A percentile compares a stretch with the other conserved stretches of the same genome.
These are phyloP conservation scores for Amblyopsis hoosieri DNA, from an alignment of 2,797 vertebrate species.

Conservation along the genomic window DNA sequence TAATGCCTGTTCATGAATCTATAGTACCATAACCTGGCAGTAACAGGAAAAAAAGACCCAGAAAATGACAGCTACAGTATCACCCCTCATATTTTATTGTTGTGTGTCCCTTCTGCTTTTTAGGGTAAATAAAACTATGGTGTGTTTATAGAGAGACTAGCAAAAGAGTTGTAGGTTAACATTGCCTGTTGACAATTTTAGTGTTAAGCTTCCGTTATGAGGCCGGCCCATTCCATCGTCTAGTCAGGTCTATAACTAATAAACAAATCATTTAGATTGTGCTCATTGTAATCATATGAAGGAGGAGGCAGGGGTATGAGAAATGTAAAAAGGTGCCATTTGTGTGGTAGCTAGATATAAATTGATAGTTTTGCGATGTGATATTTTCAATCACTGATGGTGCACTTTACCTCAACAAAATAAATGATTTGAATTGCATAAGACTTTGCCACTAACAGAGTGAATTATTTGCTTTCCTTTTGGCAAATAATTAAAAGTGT, in stretches of 20 bases:
- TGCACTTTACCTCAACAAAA: constrained; percentile 62
- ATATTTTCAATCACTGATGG: constrained; percentile 47
- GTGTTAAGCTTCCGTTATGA: constrained; percentile 30
- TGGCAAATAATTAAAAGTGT: constrained; percentile 67
- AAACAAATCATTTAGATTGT: constrained; percentile 41
- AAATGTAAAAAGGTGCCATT: constrained; percentile 45
- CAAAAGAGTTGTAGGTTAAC: constrained; percentile 27
- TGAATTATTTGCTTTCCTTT: constrained; percentile 63
- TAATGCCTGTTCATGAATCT: background rate
- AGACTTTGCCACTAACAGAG: constrained; percentile 60
- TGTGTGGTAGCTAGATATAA: constrained; percentile 23
- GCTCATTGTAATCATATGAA: constrained; percentile 49
- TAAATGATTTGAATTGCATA: constrained; percentile 39
- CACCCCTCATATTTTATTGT: constrained; percentile 51
- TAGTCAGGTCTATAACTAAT: constrained; percentile 50
- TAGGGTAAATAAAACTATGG: constrained; percentile 46
- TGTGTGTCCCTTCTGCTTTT: constrained; percentile 42
- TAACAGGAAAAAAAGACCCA: constrained; percentile 28
- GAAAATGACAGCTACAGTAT: constrained; percentile 36
- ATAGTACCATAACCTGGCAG: background rate
- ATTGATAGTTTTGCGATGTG: constrained; percentile 30
- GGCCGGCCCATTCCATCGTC: constrained; percentile 35
- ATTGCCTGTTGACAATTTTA: constrained; percentile 27
- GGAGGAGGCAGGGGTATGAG: constrained; percentile 67
- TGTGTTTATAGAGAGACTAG: constrained; percentile 59